Percentiles rank a stretch among this genome's conserved stretches.
These are phyloP conservation scores for Pheosia gnoma DNA, from an alignment of 2,888 invertebrate species.

Conservation along the genomic window DNA sequence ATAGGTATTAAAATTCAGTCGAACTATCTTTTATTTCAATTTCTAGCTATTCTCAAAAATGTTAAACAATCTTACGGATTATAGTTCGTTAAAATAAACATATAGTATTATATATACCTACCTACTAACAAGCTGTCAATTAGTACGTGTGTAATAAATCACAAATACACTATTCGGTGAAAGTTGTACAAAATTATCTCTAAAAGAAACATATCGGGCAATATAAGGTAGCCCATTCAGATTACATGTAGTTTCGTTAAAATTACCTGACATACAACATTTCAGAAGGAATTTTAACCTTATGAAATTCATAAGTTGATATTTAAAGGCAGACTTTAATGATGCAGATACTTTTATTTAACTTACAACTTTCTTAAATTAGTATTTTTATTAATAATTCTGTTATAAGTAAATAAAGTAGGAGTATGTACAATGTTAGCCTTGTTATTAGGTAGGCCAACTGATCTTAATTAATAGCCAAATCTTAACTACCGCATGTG, in stretches of 20 bases:
- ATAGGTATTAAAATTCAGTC: too few relatives aligned
- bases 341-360: too few relatives aligned
- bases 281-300: neutral
- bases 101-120: too few relatives aligned
- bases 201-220: conserved; percentile 2
- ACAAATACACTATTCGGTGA: conserved; percentile 30
- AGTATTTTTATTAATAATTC: too few relatives aligned
- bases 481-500: neutral
- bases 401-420: too few relatives aligned
- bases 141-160: conserved; percentile 19
- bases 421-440: neutral
- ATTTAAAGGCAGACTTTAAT: too few relatives aligned
- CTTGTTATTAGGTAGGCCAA: neutral
- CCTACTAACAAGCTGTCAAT: conserved; percentile 23
- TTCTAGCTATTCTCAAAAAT: too few relatives aligned
- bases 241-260: neutral
- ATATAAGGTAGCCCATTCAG: conserved; percentile 15
- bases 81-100: too few relatives aligned
- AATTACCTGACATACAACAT: neutral
- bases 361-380: too few relatives aligned
- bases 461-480: neutral
- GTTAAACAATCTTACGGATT: too few relatives aligned
- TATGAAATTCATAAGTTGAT: too few relatives aligned
- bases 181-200: conserved; percentile 25
- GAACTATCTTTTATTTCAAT: too few relatives aligned